phyloP scores from a whole-genome alignment of 2,113 vertebrate species.

The Peromyscus californicus region DNA sequence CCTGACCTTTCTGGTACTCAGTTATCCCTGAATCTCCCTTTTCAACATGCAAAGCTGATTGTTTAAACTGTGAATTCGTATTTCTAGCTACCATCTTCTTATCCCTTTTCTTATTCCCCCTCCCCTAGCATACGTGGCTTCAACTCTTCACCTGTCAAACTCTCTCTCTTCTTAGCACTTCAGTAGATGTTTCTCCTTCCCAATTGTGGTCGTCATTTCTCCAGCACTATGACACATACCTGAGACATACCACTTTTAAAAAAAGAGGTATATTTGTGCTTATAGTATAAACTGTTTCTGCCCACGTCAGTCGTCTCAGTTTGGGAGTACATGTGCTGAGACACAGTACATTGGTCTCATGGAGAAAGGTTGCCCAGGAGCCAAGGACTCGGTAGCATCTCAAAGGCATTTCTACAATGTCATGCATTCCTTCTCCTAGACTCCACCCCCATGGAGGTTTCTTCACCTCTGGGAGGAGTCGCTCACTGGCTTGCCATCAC shows the following conservation, averaged over 20 bases:
- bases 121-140: not conserved
- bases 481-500: not conserved
- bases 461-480: not conserved
- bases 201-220: not conserved
- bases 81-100: not conserved
- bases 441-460: not conserved
- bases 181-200: not conserved
- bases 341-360: not conserved
- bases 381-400: not conserved
- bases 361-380: not conserved
- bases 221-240: not conserved
- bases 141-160: not conserved
- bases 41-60: not conserved
- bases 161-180: not conserved
- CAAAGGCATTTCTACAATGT: not conserved
- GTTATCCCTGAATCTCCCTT: not conserved
- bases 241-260: not conserved
- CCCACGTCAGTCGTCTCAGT: not conserved
- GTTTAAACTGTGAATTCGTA: not conserved
- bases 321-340: not conserved
- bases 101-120: not conserved
- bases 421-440: not conserved
- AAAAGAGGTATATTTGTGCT: not conserved
- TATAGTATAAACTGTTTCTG: not conserved
- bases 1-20: not conserved